Percentiles rank a stretch among this genome's conserved stretches.
Conservation (phyloP, 2,888 invertebrate genomes). For the Sphaeridia pumilis region DNA sequence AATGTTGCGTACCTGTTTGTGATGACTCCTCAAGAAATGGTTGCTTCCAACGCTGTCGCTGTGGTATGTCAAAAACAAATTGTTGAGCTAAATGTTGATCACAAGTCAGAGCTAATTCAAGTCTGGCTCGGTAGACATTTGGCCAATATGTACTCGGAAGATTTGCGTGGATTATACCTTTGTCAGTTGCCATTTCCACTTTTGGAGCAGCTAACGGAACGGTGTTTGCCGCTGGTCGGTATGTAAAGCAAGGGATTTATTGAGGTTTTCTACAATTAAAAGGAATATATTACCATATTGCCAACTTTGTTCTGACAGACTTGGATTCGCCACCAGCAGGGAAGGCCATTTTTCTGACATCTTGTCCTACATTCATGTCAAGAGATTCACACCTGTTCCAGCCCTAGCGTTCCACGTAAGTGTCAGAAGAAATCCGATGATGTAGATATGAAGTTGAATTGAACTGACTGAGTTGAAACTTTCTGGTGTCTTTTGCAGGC, state of each 20-base stretch:
- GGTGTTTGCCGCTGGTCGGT: slow-evolving; percentile 81
- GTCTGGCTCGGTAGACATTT: too few relatives aligned
- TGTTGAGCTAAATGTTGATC: too few relatives aligned
- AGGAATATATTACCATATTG: background rate
- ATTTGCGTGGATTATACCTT: slow-evolving; percentile 84
- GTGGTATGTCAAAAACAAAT: slow-evolving; percentile 47
- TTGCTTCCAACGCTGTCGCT: slow-evolving; percentile 84
- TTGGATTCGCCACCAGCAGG: slow-evolving; percentile 85
- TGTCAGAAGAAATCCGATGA: too few relatives aligned
- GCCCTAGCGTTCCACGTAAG: slow-evolving; percentile 90
- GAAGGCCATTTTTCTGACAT: slow-evolving; percentile 86
- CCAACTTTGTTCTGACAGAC: slow-evolving; percentile 41
- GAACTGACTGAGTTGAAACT: background rate
- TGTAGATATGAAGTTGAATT: too few relatives aligned
- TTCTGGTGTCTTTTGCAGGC: slow-evolving; percentile 46
- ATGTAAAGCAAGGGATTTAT: slow-evolving; percentile 24
- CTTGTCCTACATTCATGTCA: slow-evolving; percentile 79
- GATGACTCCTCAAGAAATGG: slow-evolving; percentile 86
- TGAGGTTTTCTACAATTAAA: background rate
- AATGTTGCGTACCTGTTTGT: slow-evolving; percentile 90
- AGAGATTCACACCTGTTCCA: slow-evolving; percentile 84
- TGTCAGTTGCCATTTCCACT: slow-evolving; percentile 82
- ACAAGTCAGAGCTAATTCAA: too few relatives aligned
- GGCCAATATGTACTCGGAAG: slow-evolving; percentile 74
- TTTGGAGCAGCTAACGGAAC: slow-evolving; percentile 91